Evolutionary conservation across 1,140 invertebrate genomes (phyloP).

Genomic region (Trachymyrmex septentrionalis): DNA sequence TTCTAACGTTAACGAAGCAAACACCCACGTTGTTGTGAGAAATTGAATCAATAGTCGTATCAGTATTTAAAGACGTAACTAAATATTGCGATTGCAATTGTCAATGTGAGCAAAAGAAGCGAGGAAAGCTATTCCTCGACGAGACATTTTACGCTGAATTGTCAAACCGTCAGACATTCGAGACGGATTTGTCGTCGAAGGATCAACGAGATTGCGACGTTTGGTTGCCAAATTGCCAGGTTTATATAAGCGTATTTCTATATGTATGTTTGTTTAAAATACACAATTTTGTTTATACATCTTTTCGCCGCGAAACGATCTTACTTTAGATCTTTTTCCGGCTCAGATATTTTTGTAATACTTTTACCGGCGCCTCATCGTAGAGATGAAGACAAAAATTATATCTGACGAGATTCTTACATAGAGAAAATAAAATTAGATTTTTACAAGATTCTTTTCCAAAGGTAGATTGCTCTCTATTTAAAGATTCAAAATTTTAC

Average conservation of each 20-base stretch:
- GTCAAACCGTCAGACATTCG: background rate
- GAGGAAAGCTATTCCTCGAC: background rate
- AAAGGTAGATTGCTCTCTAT: no score
- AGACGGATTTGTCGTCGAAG: conserved; percentile 9
- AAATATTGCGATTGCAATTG: background rate
- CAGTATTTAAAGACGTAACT: background rate
- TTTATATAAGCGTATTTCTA: conserved; percentile 44
- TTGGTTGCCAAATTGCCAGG: conserved; percentile 40
- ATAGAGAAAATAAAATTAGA: background rate
- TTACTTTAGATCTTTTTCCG: conserved; percentile 34
- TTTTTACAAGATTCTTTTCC: no score
- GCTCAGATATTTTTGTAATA: conserved; percentile 31
- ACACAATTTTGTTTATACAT: conserved; percentile 28
- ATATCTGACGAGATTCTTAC: background rate
- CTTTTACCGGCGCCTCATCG: background rate
- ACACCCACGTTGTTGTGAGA: background rate
- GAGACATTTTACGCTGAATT: conserved; percentile 22
- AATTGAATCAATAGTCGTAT: conserved; percentile 6
- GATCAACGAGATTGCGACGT: conserved; percentile 10
- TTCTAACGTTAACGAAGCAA: background rate
- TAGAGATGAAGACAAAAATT: background rate
- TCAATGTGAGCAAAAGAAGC: background rate
- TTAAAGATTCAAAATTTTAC: no score
- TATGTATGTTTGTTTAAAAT: conserved; percentile 5
- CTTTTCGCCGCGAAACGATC: background rate